Conservation (phyloP, 2,113 vertebrate genomes). For the Plectropomus leopardus region DNA sequence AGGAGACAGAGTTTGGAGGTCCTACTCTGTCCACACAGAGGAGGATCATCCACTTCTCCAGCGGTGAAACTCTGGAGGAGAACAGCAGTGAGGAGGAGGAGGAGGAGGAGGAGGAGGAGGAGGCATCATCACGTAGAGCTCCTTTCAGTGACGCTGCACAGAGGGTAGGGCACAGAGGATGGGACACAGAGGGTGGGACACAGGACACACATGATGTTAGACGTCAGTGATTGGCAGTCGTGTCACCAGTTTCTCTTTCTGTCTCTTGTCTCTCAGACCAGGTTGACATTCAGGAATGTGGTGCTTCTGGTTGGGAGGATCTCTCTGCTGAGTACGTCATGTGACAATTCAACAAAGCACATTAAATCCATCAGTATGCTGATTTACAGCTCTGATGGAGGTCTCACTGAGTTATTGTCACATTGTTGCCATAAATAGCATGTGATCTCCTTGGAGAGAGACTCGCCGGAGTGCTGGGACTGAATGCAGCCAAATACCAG, state of each 20-base stretch:
- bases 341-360: neutral
- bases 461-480: constrained; percentile 80
- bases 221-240: neutral
- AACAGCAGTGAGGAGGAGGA: constrained; percentile 61
- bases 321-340: constrained; percentile 80
- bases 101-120: constrained; percentile 68
- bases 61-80: constrained; percentile 84
- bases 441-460: constrained; percentile 86
- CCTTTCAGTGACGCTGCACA: constrained; percentile 46
- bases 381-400: neutral
- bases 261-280: constrained; percentile 45
- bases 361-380: neutral
- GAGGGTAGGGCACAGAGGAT: constrained; percentile 72
- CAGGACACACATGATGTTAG: neutral
- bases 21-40: constrained; percentile 39
- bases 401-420: neutral
- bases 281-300: constrained; percentile 75
- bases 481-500: constrained; percentile 85
- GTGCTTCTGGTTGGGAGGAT: constrained; percentile 68
- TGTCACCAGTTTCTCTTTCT: neutral
- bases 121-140: constrained; percentile 28
- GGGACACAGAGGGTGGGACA: constrained; percentile 62
- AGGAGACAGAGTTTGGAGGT: constrained; percentile 48
- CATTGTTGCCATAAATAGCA: constrained; percentile 61
- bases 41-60: constrained; percentile 86